Conservation (phyloP, 1,140 invertebrate species). For the Drosophila kurseongensis region DNA sequence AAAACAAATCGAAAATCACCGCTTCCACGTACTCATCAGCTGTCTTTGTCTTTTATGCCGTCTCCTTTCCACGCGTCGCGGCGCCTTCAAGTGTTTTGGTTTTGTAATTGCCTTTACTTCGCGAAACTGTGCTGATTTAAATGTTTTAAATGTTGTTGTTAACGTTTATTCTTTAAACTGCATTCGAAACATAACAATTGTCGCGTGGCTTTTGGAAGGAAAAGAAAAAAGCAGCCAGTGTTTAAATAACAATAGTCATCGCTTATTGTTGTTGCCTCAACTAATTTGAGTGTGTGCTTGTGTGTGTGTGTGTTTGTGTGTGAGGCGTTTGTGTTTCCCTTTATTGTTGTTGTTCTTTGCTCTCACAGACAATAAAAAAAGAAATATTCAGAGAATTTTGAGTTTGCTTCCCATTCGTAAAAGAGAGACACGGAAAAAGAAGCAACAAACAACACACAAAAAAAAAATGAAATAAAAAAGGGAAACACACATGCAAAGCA, state of each 20-base stretch:
- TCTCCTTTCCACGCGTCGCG: slow-evolving; percentile 32
- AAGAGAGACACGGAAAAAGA: slow-evolving; percentile 22
- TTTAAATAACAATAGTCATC: slow-evolving; percentile 48
- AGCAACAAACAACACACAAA: slow-evolving; percentile 38
- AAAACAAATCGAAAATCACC: slow-evolving; percentile 40
- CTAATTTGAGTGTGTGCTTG: slow-evolving; percentile 57
- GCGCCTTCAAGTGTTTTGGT: slow-evolving; percentile 62
- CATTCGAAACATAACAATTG: slow-evolving; percentile 15
- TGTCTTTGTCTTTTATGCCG: slow-evolving; percentile 31
- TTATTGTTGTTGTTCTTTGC: slow-evolving; percentile 24
- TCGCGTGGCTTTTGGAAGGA: slow-evolving; percentile 34
- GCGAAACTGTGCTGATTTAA: slow-evolving; percentile 45
- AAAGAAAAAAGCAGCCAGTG: slow-evolving; percentile 16
- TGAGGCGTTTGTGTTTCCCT: slow-evolving; percentile 26
- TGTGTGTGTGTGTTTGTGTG: slow-evolving; percentile 22
- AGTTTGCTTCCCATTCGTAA: slow-evolving; percentile 23
- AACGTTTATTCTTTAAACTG: slow-evolving; percentile 37
- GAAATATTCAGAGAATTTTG: slow-evolving; percentile 38
- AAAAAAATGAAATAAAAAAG: slow-evolving; percentile 37
- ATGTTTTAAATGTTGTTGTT: slow-evolving; percentile 21
- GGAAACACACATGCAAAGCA: slow-evolving; percentile 58
- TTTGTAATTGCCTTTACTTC: slow-evolving; percentile 54
- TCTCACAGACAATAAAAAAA: slow-evolving; percentile 28
- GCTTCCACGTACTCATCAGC: slow-evolving; percentile 41
- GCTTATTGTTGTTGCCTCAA: slow-evolving; percentile 62